Conservation (phyloP, 2,888 invertebrate genomes). For the Uropetala carovei region DNA sequence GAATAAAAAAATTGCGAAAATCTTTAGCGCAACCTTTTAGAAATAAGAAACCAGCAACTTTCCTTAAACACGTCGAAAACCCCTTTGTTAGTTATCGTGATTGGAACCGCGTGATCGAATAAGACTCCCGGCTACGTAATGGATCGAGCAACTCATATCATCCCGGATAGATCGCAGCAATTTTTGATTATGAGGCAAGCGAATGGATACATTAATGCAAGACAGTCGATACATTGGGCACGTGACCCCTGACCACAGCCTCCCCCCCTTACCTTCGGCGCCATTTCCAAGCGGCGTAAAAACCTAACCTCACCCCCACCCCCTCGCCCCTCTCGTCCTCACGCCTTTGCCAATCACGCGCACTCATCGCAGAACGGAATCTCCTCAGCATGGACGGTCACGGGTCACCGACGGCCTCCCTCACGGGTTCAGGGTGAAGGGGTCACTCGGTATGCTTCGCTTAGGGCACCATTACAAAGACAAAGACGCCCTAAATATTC, state of each 20-base stretch:
- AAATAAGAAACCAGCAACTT: too few species aligned
- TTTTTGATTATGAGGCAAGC: background rate
- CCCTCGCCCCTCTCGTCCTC: too few species aligned
- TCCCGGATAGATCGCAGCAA: background rate
- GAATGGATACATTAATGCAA: background rate
- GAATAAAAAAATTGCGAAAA: too few species aligned
- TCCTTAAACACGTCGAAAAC: too few species aligned
- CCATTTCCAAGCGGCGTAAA: too few species aligned
- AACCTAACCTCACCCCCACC: background rate
- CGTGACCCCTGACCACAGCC: background rate
- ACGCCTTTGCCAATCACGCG: background rate
- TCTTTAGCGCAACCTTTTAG: too few species aligned
- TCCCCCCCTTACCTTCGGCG: background rate
- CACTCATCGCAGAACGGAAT: conserved; percentile 42
- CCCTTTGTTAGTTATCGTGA: too few species aligned
- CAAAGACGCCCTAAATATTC: conserved; percentile 63
- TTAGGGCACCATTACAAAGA: conserved; percentile 16
- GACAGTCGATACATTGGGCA: background rate
- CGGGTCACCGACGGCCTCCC: conserved; percentile 30
- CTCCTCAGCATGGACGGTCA: conserved; percentile 16
- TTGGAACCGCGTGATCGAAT: too few species aligned
- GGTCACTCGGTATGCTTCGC: conserved; percentile 59
- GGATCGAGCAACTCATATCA: too few species aligned
- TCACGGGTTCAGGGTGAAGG: conserved; percentile 7
- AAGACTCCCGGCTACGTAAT: too few species aligned